Evolutionary conservation across 2,113 vertebrate genomes (phyloP).

Genomic region (Hippocampus abdominalis): DNA sequence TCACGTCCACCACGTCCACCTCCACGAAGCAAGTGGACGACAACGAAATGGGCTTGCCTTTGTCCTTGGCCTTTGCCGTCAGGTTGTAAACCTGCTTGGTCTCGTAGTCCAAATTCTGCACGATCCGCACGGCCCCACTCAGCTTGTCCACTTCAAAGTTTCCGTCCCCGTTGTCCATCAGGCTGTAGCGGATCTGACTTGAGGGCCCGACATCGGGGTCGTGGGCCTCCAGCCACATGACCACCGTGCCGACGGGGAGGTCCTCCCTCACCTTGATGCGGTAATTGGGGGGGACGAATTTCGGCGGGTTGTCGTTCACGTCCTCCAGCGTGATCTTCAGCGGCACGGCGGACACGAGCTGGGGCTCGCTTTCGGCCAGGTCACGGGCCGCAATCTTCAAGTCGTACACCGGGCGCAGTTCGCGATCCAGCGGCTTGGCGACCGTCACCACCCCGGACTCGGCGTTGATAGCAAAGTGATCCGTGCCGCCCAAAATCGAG

Average conservation of each 20-base stretch:
- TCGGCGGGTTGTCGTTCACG: constrained; percentile 92
- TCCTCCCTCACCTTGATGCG: constrained; percentile 90
- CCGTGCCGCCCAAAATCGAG: constrained; percentile 85
- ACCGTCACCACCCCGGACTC: constrained; percentile 82
- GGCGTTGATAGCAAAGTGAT: constrained; percentile 82
- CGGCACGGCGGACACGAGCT: constrained; percentile 80
- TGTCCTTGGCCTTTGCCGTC: constrained; percentile 90
- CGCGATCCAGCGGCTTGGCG: constrained; percentile 79
- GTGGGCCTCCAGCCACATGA: constrained; percentile 90
- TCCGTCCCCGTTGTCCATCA: constrained; percentile 84
- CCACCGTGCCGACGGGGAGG: constrained; percentile 87
- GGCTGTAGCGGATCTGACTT: constrained; percentile 91
- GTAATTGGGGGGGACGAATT: constrained; percentile 88
- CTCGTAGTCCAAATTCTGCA: constrained; percentile 90
- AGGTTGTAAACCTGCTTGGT: constrained; percentile 89
- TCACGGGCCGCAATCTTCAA: constrained; percentile 88
- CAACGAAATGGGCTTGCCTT: constrained; percentile 86
- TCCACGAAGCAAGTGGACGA: constrained; percentile 89
- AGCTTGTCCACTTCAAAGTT: constrained; percentile 93
- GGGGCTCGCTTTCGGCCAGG: constrained; percentile 79
- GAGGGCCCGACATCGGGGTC: constrained; percentile 88
- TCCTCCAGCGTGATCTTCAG: constrained; percentile 89
- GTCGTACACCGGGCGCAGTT: constrained; percentile 74
- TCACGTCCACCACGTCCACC: constrained; percentile 91
- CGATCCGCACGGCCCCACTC: constrained; percentile 86